Conservation (phyloP, 2,888 invertebrate genomes). For the Lepidochitona cinerea region DNA sequence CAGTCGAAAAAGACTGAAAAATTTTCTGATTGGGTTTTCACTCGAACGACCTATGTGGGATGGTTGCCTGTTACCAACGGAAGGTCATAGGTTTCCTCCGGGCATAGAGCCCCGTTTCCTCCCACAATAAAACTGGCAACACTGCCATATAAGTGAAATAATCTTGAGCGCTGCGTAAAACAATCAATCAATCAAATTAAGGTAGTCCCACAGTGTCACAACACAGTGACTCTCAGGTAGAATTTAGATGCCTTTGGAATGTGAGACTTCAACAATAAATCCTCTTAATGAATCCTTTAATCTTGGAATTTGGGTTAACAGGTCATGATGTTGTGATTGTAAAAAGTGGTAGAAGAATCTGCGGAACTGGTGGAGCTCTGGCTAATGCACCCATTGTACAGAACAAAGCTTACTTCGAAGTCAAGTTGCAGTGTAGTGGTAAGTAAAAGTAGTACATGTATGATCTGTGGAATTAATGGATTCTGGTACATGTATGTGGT, state of each 20-base stretch:
- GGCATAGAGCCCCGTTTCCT: too few species aligned
- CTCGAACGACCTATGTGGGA: too few species aligned
- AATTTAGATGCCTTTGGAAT: background rate
- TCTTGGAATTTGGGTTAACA: slow-evolving; percentile 66
- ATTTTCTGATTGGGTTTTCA: too few species aligned
- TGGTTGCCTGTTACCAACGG: too few species aligned
- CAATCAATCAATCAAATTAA: background rate
- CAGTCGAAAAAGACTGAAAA: too few species aligned
- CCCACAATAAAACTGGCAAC: background rate
- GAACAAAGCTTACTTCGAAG: slow-evolving; percentile 98
- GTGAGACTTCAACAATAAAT: background rate
- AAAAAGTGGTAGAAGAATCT: slow-evolving; percentile 91
- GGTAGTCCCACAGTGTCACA: too few species aligned
- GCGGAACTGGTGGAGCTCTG: slow-evolving; percentile 95
- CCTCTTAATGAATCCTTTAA: background rate
- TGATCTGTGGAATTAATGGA: too few species aligned
- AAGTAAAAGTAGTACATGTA: slow-evolving; percentile 19
- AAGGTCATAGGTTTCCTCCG: too few species aligned
- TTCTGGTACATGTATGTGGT: too few species aligned
- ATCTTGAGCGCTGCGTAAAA: background rate
- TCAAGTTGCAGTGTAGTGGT: slow-evolving; percentile 96
- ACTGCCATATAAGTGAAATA: background rate
- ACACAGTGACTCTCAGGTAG: too few species aligned
- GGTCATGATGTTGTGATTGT: slow-evolving; percentile 97
- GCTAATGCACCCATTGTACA: slow-evolving; percentile 94